These are phyloP conservation scores for Beris chalybata DNA, from an alignment of 2,888 invertebrate species.

Conservation along the genomic window DNA sequence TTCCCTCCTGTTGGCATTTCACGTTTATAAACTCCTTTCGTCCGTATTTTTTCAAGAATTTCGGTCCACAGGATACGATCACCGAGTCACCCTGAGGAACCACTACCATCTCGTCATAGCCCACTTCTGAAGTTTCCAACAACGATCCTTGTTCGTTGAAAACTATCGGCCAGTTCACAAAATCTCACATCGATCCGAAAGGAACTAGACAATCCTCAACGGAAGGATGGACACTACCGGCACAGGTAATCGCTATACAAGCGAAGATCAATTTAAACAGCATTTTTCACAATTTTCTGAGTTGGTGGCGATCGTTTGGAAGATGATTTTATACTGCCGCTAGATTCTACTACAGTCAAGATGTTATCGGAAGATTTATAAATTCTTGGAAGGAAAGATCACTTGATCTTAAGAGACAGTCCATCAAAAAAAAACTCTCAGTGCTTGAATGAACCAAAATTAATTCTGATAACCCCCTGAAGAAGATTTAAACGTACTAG, in stretches of 20 bases:
- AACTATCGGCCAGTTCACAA: constrained; percentile 43
- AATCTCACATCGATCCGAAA: constrained; percentile 37
- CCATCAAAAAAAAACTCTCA: too few species aligned
- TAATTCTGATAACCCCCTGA: too few species aligned
- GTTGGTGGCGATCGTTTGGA: too few species aligned
- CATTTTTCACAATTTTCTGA: constrained; percentile 1
- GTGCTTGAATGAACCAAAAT: too few species aligned
- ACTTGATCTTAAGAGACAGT: too few species aligned
- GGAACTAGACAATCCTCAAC: constrained; percentile 39
- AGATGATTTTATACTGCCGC: too few species aligned
- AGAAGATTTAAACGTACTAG: too few species aligned
- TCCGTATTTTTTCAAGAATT: constrained; percentile 17
- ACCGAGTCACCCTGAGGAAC: constrained; percentile 10
- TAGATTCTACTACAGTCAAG: too few species aligned
- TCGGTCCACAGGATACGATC: constrained; percentile 32
- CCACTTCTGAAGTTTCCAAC: constrained; percentile 31
- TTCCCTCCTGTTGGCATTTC: constrained; percentile 15
- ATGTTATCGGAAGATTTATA: too few species aligned
- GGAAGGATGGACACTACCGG: neutral
- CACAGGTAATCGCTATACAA: constrained; percentile 3
- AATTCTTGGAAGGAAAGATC: too few species aligned
- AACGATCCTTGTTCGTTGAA: constrained; percentile 40
- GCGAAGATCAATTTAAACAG: neutral
- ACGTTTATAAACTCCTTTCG: constrained; percentile 9
- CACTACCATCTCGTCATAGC: constrained; percentile 13